These are phyloP conservation scores for Hydrophis major DNA, from an alignment of 2,797 vertebrate genomes.

Conservation along the genomic window DNA sequence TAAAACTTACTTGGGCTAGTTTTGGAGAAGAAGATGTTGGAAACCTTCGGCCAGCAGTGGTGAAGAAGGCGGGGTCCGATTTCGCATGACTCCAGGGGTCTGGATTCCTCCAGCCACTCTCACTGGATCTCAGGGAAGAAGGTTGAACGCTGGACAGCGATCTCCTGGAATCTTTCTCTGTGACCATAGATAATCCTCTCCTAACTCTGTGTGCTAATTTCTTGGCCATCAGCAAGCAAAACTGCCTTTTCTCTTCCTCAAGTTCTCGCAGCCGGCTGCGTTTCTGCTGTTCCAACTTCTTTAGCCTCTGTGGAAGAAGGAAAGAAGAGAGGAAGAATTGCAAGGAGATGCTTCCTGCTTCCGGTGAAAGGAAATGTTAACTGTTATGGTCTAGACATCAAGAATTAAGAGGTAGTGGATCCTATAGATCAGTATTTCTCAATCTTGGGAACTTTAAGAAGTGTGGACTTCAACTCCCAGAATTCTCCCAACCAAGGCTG, in stretches of 20 bases:
- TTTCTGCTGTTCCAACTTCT: constrained; percentile 39
- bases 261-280: constrained; percentile 38
- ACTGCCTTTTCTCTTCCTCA: constrained; percentile 49
- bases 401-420: neutral
- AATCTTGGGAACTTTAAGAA: too few species aligned
- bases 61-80: neutral
- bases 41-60: neutral
- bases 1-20: neutral
- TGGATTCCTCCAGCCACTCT: constrained; percentile 13
- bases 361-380: neutral
- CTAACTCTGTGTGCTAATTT: constrained; percentile 25
- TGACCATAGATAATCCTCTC: neutral
- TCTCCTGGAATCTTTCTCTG: neutral
- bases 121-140: constrained; percentile 8
- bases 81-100: neutral
- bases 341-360: neutral
- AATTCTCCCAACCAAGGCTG: neutral
- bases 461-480: too few species aligned
- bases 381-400: neutral
- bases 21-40: neutral
- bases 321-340: neutral
- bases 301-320: constrained; percentile 24
- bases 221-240: constrained; percentile 41
- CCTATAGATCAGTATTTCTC: neutral
- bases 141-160: neutral